Conservation (phyloP, 2,888 invertebrate species). For the Tipula unca region DNA sequence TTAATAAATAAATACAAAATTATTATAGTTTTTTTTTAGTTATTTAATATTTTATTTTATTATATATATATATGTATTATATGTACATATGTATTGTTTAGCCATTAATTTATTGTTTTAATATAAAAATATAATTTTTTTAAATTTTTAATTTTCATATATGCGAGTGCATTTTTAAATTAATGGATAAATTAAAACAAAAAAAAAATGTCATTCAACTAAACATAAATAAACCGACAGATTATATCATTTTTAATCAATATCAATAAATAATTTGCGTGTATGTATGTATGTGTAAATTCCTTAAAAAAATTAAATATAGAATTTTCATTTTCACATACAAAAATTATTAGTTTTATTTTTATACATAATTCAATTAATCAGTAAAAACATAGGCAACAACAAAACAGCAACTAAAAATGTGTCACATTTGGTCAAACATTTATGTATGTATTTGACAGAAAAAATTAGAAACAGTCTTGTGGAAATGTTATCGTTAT, state of each 20-base stretch:
- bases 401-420: background rate
- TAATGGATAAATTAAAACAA: background rate
- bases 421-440: constrained; percentile 19
- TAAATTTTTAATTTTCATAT: background rate
- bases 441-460: constrained; percentile 10
- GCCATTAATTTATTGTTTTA: too few relatives aligned
- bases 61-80: too few relatives aligned
- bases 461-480: background rate
- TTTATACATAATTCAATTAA: background rate
- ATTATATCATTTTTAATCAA: background rate
- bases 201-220: background rate
- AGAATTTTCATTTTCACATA: background rate
- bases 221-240: background rate
- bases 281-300: background rate
- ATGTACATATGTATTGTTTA: too few relatives aligned
- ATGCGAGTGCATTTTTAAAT: background rate
- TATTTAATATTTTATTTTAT: too few relatives aligned
- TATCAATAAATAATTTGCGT: background rate
- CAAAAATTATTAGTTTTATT: background rate
- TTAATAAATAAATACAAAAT: background rate
- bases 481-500: constrained; percentile 14
- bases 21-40: background rate
- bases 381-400: background rate
- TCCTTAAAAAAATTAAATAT: background rate
- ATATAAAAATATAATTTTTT: too few relatives aligned